phyloP scores from a whole-genome alignment of 2,888 invertebrate species.

The Epicampocera succincta region DNA sequence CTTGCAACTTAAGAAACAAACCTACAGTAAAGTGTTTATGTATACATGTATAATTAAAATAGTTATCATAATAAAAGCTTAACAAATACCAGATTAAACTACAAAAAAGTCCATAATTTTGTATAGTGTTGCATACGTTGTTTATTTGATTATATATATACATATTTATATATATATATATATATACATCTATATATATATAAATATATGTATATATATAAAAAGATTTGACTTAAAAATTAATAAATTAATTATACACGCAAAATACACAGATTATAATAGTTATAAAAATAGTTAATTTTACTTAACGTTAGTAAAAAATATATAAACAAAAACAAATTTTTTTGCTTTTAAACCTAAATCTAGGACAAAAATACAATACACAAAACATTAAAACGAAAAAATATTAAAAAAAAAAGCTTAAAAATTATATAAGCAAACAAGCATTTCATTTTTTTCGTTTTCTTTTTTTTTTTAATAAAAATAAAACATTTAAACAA shows the following conservation, averaged over 20 bases:
- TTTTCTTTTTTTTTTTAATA: not conserved
- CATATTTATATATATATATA: too few relatives aligned
- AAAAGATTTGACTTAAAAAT: slow-evolving; percentile 56
- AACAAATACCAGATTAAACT: slow-evolving; percentile 63
- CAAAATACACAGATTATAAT: slow-evolving; percentile 58
- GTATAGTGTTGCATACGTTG: slow-evolving; percentile 62
- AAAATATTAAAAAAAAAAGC: slow-evolving; percentile 31
- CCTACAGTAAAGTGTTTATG: slow-evolving; percentile 46
- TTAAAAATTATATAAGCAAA: slow-evolving; percentile 58
- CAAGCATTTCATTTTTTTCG: slow-evolving; percentile 59
- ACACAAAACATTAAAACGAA: slow-evolving; percentile 44
- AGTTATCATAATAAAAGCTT: slow-evolving; percentile 62
- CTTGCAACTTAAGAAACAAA: slow-evolving; percentile 38
- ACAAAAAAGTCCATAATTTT: slow-evolving; percentile 70
- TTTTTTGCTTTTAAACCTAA: slow-evolving; percentile 27
- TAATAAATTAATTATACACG: slow-evolving; percentile 52
- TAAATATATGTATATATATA: slow-evolving; percentile 2
- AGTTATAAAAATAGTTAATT: slow-evolving; percentile 50
- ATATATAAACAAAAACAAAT: slow-evolving; percentile 18
- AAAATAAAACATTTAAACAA: slow-evolving; percentile 11
- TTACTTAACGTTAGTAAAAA: slow-evolving; percentile 41
- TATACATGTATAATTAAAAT: slow-evolving; percentile 44
- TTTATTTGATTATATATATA: too few relatives aligned
- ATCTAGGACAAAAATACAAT: slow-evolving; percentile 49
- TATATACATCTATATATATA: too few relatives aligned